These are phyloP conservation scores for Phaedon cochleariae DNA, from an alignment of 2,888 invertebrate genomes.

Conservation along the genomic window DNA sequence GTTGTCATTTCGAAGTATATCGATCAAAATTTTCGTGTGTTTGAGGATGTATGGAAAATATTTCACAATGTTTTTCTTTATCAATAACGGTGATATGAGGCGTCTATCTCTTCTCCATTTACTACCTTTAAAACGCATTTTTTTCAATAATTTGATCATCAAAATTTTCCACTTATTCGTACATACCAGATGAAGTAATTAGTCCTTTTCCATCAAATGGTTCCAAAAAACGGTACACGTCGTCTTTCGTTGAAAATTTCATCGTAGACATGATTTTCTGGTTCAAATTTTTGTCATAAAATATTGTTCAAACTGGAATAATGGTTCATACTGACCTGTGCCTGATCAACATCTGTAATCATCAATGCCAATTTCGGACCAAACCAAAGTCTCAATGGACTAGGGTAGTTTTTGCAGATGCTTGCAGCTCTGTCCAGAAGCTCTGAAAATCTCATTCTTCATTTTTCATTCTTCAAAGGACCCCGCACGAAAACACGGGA, in stretches of 20 bases:
- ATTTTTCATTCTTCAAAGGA: no score
- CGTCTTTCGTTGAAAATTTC: slow-evolving; percentile 44
- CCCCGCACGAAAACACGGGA: no score
- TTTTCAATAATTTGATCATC: neutral
- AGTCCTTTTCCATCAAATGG: slow-evolving; percentile 43
- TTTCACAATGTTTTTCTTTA: slow-evolving; percentile 38
- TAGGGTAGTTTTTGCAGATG: slow-evolving; percentile 33
- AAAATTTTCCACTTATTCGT: no score
- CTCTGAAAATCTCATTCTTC: no score
- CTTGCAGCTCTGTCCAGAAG: slow-evolving; percentile 36
- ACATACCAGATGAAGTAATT: slow-evolving; percentile 46
- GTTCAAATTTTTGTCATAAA: neutral
- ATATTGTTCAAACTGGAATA: neutral
- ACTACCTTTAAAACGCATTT: slow-evolving; percentile 30
- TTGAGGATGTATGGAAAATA: slow-evolving; percentile 40
- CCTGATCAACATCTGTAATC: slow-evolving; percentile 42
- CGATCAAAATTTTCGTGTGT: slow-evolving; percentile 37
- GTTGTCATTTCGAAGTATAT: slow-evolving; percentile 30
- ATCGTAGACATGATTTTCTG: slow-evolving; percentile 47
- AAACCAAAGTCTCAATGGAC: slow-evolving; percentile 46
- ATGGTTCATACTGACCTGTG: slow-evolving; percentile 45
- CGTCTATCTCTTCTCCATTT: slow-evolving; percentile 47
- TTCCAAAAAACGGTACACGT: slow-evolving; percentile 45
- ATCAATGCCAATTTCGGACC: slow-evolving; percentile 43
- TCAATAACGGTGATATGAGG: slow-evolving; percentile 44